Base-by-base conservation (phyloP, 2,113 vertebrate genomes). In the Alosa alosa region DNA sequence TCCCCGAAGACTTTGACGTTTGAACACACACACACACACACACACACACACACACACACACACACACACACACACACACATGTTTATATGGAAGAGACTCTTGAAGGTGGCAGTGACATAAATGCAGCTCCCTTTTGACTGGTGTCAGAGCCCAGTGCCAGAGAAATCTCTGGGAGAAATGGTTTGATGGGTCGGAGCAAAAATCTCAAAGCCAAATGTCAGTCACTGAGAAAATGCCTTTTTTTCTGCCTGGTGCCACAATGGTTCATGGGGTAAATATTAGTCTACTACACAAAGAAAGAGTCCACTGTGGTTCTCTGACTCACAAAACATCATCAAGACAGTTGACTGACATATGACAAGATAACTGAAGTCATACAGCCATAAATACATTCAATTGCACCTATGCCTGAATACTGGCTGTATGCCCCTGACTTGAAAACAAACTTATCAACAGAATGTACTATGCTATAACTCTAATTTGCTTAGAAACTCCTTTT, bases 1-100 rank as follows among this genome's bases (percentile, higher is more conserved):
- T 60, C 55, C 18, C 18, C 55, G 22, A 60, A 60, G 64, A 36
- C n/a, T 31, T 72, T 64, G 20, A 72, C 25, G n/a, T 31, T 13
- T 68, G 6, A n/a, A 9, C 64, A 68, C 64, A 68, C 64, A 68
- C 64, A 68, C n/a, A 68, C 64, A 68, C n/a, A 68, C 64, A 75
- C 68, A 75, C 68, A 75, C n/a, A 75, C 68, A 75, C 25, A 75
- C 11, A 78, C 31, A 78, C 31, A 39, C 72, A 39, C 31, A 78
- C 72, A 17, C 15, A 78, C 36, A 78, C 72, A 41, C 11, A 17
- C 25, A 72, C 64, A 36, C 6, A 72, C 25, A 39, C 6, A 78
- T 41, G 72, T 36, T 78, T 17, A 1, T 72, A 8, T 39, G 31
- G 13, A 78, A 78, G 36, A 39, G 10, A 78, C 72, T 78, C 31